Base-by-base conservation (phyloP, 2,888 invertebrate genomes). In the Microctonus aethiopoides region DNA sequence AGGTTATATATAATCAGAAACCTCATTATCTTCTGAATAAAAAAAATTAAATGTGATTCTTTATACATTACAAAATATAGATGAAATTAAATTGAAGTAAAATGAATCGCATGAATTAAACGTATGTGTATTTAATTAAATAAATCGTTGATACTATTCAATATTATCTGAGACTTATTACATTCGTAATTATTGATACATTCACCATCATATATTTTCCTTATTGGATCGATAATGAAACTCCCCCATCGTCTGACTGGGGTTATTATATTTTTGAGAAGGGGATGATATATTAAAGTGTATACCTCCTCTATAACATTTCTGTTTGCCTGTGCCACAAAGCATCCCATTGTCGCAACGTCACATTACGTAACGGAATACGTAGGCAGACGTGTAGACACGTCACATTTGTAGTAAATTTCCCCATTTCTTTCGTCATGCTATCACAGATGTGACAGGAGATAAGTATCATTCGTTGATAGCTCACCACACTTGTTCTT, bases 341-440 rank as follows among this genome's bases (percentile, higher is more conserved):
- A 77, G 77, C 80, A 82, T 82, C 79, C 74, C 76, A 74, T 74
- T 77, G 76, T 79, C 79, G 75, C 79, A 72, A 80, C 82, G 81
- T 82, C 80, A 82, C 75, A 61, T 75, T 71, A 71, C 68, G 73
- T 63, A 71, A 74, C 52, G 41, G 51, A 60, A 54, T 66, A 63
- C 68, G 69, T 72, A 36, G 20, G 13, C 13, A 10, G n/a, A n/a
- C 22, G 22, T 39, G 24, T 51, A 46, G 72, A 68, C 63, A 29
- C 72, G 57, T 70, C 72, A 71, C 41, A 9, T 46, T 16, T 46
- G 9, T 26, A 60, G 22, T 22, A 22, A 56, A 56, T 65, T 63
- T 57, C 57, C 66, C 66, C 34, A 32, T 13, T 24, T n/a, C 54
- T 65, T 63, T 54, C 68, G 69, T 71, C 72, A 65, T 22, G 26